Base-by-base conservation (phyloP, 1,140 invertebrate species). In the Panagrolaimus sp. region DNA sequence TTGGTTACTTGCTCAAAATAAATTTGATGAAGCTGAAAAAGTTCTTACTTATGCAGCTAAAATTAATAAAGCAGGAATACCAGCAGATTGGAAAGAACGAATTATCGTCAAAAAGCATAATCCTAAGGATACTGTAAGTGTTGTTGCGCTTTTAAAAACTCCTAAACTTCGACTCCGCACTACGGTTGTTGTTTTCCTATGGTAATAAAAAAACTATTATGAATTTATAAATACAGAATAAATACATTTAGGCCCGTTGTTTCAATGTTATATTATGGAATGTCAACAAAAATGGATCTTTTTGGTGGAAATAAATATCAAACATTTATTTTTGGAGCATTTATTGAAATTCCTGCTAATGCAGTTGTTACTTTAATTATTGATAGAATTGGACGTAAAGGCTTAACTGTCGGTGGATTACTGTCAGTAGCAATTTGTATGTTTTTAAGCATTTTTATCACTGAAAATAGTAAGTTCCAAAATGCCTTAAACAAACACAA, bases 241-340 rank as follows among this genome's bases (percentile, higher is more conserved):
- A 31, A 1, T n/a, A 64, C 16, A 67, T 74, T 20, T 63, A 76
- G 78, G 81, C 78, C 79, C 20, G 78, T 79, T 0, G 78, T 82
- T 46, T 82, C 76, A n/a, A 79, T 84, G 72, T 74, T 84, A 9
- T 84, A 84, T 66, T 84, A 82, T 67, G 83, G 83, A 1, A 65
- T 84, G 61, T 74, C 76, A 9, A 82, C 84, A 74, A 80, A 77
- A 68, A 84, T 0, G 67, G 74, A 42, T 68, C 79, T 47, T 66
- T 81, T 70, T 69, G 75, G 83, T 9, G 83, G 83, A 9, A 76
- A 79, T 51, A 66, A 79, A 23, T 82, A 74, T 61, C 64, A 74
- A 43, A 82, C 75, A 46, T 79, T 76, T 70, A 74, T 80, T 25
- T 65, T 80, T 25, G 63, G 69, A 31, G 72, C 69, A 9, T 27